These are phyloP conservation scores for Microplitis mediator DNA, from an alignment of 1,140 invertebrate genomes.

Conservation along the genomic window DNA sequence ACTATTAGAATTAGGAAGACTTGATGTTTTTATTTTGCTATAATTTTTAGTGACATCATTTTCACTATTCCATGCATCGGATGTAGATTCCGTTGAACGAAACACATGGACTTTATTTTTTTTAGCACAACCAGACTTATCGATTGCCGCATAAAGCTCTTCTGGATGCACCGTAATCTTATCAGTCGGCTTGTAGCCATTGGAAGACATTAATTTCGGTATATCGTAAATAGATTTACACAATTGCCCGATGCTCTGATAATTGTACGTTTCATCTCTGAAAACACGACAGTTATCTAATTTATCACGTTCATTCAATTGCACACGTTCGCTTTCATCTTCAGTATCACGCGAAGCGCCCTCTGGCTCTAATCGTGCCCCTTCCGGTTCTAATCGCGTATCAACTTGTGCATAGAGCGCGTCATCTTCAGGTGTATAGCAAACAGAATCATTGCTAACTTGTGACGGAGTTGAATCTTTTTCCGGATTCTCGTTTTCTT, in stretches of 20 bases:
- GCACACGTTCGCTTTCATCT: constrained; percentile 48
- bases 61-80: constrained; percentile 45
- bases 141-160: constrained; percentile 57
- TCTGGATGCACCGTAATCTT: constrained; percentile 47
- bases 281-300: not conserved
- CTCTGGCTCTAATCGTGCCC: constrained; percentile 55
- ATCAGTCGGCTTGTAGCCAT: constrained; percentile 39
- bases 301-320: not conserved
- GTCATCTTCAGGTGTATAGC: constrained; percentile 48
- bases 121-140: constrained; percentile 48
- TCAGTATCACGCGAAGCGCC: constrained; percentile 57
- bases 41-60: constrained; percentile 37
- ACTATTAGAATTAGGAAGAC: constrained; percentile 53
- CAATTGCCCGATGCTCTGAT: constrained; percentile 41
- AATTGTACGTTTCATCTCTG: constrained; percentile 44
- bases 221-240: constrained; percentile 45
- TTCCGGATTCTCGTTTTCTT: constrained; percentile 72
- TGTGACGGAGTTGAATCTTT: constrained; percentile 52
- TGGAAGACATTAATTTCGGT: constrained; percentile 47
- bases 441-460: constrained; percentile 24
- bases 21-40: constrained; percentile 52
- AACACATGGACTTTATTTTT: constrained; percentile 48
- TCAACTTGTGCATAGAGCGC: constrained; percentile 57
- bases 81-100: constrained; percentile 51
- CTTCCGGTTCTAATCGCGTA: constrained; percentile 55